phyloP scores from a whole-genome alignment of 1,140 invertebrate species.

The Meloidogyne floridensis region DNA sequence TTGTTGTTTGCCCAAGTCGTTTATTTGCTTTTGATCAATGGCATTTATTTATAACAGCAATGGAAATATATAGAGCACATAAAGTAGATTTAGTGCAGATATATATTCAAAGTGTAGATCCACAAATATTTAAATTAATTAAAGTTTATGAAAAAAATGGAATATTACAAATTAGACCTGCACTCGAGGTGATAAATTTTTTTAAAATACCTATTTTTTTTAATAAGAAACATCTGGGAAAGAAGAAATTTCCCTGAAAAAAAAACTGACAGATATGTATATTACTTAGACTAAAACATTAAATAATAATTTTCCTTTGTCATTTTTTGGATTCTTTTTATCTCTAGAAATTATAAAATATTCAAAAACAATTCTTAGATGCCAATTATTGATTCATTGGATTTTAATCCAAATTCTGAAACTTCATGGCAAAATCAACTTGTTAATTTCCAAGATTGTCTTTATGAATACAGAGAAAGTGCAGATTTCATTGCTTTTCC shows the following conservation, averaged over 20 bases:
- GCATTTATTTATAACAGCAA: slow-evolving; percentile 35
- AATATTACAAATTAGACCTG: slow-evolving; percentile 23
- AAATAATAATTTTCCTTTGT: too few species aligned
- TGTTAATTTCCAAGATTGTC: slow-evolving; percentile 33
- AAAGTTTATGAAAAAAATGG: slow-evolving; percentile 30
- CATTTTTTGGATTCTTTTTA: too few species aligned
- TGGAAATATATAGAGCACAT: slow-evolving; percentile 40
- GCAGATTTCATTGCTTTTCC: slow-evolving; percentile 40
- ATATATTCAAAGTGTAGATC: slow-evolving; percentile 33
- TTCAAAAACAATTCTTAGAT: neutral
- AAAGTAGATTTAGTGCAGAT: slow-evolving; percentile 41
- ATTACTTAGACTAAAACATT: too few species aligned
- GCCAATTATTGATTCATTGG: slow-evolving; percentile 19
- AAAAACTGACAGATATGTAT: too few species aligned
- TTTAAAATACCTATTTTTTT: neutral
- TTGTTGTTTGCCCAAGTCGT: slow-evolving; percentile 39
- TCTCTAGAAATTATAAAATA: neutral
- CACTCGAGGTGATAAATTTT: neutral
- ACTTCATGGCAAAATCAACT: slow-evolving; percentile 40
- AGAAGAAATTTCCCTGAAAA: neutral
- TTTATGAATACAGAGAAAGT: slow-evolving; percentile 40
- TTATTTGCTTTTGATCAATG: slow-evolving; percentile 44
- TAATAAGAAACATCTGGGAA: neutral
- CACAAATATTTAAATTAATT: slow-evolving; percentile 33
- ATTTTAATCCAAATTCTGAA: slow-evolving; percentile 40